A percentile compares a stretch with the other conserved stretches of the same genome.
phyloP scores from a whole-genome alignment of 2,113 vertebrate species.

The Poeciliopsis occidentalis region DNA sequence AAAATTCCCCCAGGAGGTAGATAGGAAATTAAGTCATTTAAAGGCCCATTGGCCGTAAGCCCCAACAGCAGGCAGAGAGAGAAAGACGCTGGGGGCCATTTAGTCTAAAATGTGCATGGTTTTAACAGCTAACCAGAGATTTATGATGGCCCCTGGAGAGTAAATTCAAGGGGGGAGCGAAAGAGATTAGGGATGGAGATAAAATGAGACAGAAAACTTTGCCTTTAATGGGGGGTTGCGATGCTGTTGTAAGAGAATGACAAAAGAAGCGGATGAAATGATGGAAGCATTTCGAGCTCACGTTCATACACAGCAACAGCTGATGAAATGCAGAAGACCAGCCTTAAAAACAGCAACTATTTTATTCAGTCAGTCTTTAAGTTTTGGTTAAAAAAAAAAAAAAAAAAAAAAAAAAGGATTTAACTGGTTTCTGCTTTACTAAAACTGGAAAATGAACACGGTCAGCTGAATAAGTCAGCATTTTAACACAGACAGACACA shows the following conservation, averaged over 20 bases:
- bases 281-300: conserved; percentile 3
- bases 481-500: neutral
- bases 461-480: neutral
- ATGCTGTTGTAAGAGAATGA: conserved; percentile 35
- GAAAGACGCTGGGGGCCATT: conserved; percentile 45
- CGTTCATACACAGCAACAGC: conserved; percentile 7
- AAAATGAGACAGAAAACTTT: conserved; percentile 27
- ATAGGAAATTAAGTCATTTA: conserved; percentile 75
- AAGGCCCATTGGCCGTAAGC: conserved; percentile 69
- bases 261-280: neutral
- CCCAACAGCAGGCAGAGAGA: conserved; percentile 60
- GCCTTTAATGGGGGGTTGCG: conserved; percentile 24
- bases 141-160: conserved; percentile 57
- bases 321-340: conserved; percentile 11
- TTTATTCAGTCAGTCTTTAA: neutral
- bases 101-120: conserved; percentile 62
- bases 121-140: conserved; percentile 68
- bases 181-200: conserved; percentile 41
- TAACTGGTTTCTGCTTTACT: too few relatives aligned
- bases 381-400: neutral
- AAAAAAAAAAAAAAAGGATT: neutral
- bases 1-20: conserved; percentile 63
- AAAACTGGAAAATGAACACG: neutral
- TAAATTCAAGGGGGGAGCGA: conserved; percentile 26
- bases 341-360: conserved; percentile 21